Evolutionary conservation across 2,113 vertebrate genomes (phyloP), one percentile per base, ranked within the genome.

Genomic region (Cebus imitator): DNA sequence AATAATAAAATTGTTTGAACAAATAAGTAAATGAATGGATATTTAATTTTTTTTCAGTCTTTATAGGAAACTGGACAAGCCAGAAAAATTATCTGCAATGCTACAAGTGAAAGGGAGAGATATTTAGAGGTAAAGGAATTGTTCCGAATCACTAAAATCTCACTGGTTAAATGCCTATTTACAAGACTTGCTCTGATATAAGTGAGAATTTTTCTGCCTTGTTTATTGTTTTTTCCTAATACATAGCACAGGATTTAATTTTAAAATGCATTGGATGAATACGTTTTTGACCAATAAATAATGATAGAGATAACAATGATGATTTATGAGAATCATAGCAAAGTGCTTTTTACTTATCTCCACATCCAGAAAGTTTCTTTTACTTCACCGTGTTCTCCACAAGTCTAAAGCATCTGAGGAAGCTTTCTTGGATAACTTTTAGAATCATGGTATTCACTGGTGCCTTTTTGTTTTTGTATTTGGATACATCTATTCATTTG

Each of bases 281-380:
- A 27, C 0, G 76, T 12, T 76, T 93, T 87, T 72, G 50, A 57
- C 64, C 89, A 40, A 8, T 93, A 70, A 88, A 75, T 89, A 78
- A 75, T 81, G 13, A 82, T 79, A 12, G 66, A 57, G 17, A 76
- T 68, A 82, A 73, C 35, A 18, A 27, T 48, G 16, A 68, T 78
- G 5, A 83, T 32, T 84, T 57, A 61, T 89, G 40, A 91, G 45
- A 64, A 72, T 10, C 8, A 68, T 35, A 61, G 37, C 10, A 95
- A 94, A 82, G 7, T n/a, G 58, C 64, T 91, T 95, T 95, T 90
- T 50, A 90, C 9, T 80, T 32, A 88, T 80, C 18, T 81, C 57
- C 14, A 61, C 45, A 61, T 92, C 16, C 35, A 87, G 58, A 91
- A 84, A 86, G 50, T 55, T 84, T 50, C 11, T 95, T 94, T 81